These are phyloP conservation scores for Leptinotarsa peninsularis DNA, from an alignment of 2,888 invertebrate species.

Conservation along the genomic window DNA sequence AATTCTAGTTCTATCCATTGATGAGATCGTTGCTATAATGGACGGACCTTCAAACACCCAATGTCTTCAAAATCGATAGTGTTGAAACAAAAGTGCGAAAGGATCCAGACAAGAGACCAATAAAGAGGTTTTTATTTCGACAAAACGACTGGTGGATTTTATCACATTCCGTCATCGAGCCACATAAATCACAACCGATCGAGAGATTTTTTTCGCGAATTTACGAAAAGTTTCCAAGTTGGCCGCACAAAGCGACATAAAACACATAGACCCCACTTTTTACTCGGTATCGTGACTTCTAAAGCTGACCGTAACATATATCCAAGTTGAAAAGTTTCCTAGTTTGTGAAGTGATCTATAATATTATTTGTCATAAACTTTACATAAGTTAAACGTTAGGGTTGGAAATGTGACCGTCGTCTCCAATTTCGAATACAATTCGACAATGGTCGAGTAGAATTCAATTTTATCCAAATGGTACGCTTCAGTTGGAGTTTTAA, in stretches of 20 bases:
- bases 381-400: constrained; percentile 50
- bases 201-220: constrained; percentile 51
- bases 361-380: constrained; percentile 52
- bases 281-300: constrained; percentile 50
- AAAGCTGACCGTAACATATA: constrained; percentile 57
- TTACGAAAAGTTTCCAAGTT: constrained; percentile 56
- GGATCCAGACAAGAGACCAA: constrained; percentile 24
- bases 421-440: constrained; percentile 34
- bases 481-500: constrained; percentile 1
- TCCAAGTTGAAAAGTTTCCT: constrained; percentile 50
- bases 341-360: constrained; percentile 48
- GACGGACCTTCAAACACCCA: neutral
- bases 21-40: no score
- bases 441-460: constrained; percentile 28
- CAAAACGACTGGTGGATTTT: constrained; percentile 24
- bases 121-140: constrained; percentile 32
- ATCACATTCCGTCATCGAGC: constrained; percentile 41
- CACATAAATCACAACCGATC: constrained; percentile 49
- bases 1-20: no score
- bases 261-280: constrained; percentile 48
- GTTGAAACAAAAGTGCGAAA: constrained; percentile 1
- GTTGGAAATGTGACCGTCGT: constrained; percentile 41
- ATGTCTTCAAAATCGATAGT: neutral
- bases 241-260: constrained; percentile 52
- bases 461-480: constrained; percentile 4